Evolutionary conservation across 2,113 vertebrate genomes (phyloP).

Genomic region (Mystacornis crossleyi): DNA sequence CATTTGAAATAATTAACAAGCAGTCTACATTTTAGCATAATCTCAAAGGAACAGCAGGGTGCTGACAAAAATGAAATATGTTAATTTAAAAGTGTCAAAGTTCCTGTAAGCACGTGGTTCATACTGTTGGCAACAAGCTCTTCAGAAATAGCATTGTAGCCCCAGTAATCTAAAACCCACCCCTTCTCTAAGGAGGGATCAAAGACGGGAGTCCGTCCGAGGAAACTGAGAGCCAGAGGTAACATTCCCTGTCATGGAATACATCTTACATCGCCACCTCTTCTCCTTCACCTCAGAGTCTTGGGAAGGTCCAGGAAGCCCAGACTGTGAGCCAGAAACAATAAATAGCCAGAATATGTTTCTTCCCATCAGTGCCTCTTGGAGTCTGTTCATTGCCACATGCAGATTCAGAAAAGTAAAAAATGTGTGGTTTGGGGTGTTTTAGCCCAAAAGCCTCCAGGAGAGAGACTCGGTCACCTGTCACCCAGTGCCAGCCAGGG

Average conservation of each 20-base stretch:
- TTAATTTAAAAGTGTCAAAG: neutral
- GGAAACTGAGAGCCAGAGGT: neutral
- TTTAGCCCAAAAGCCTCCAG: neutral
- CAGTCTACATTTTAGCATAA: neutral
- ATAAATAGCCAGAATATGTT: neutral
- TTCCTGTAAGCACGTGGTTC: neutral
- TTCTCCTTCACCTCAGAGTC: neutral
- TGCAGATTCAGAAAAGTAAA: neutral
- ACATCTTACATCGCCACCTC: neutral
- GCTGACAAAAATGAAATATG: neutral
- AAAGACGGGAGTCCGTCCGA: neutral
- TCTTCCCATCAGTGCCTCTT: neutral
- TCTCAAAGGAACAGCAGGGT: neutral
- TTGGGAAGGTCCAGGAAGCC: neutral
- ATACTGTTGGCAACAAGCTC: neutral
- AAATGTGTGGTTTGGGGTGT: neutral
- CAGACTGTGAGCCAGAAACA: neutral
- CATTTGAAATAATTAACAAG: slow-evolving; percentile 27
- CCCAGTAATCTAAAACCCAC: neutral
- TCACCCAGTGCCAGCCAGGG: neutral
- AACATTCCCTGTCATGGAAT: neutral
- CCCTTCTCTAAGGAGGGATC: neutral
- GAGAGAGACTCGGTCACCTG: neutral
- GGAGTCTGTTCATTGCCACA: neutral
- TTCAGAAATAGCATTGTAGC: neutral